Conservation (phyloP, 2,113 vertebrate species). For the Alouatta palliata region DNA sequence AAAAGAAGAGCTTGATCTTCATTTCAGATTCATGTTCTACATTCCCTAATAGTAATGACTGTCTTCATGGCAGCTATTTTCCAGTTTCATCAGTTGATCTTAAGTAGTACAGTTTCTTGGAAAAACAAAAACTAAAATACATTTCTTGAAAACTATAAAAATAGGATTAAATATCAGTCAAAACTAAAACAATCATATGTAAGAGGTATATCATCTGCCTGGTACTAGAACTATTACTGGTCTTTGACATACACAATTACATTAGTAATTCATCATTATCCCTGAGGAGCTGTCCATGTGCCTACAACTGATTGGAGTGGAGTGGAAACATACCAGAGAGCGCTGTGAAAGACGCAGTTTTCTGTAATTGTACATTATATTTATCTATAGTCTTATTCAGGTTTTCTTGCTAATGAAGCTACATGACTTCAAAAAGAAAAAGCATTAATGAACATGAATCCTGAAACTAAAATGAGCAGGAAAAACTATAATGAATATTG, state of each 20-base stretch:
- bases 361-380: background rate
- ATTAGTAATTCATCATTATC: slow-evolving; percentile 32
- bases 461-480: background rate
- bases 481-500: background rate
- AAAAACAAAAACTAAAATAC: slow-evolving; percentile 75
- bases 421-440: background rate
- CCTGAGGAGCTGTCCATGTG: background rate
- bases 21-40: background rate
- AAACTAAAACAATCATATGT: slow-evolving; percentile 81
- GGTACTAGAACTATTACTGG: background rate
- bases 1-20: slow-evolving; percentile 31
- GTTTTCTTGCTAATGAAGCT: background rate
- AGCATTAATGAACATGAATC: background rate
- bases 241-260: slow-evolving; percentile 33
- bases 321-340: background rate
- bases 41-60: slow-evolving; percentile 38
- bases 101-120: slow-evolving; percentile 27
- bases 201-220: background rate
- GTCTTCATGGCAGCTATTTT: slow-evolving; percentile 27
- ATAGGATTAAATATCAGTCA: slow-evolving; percentile 78
- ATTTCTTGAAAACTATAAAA: slow-evolving; percentile 75
- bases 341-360: background rate
- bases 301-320: slow-evolving; percentile 16
- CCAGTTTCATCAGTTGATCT: slow-evolving; percentile 25
- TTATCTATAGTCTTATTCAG: background rate